Base-by-base conservation (phyloP, 2,888 invertebrate genomes). In the Cacoxenus indagator region DNA sequence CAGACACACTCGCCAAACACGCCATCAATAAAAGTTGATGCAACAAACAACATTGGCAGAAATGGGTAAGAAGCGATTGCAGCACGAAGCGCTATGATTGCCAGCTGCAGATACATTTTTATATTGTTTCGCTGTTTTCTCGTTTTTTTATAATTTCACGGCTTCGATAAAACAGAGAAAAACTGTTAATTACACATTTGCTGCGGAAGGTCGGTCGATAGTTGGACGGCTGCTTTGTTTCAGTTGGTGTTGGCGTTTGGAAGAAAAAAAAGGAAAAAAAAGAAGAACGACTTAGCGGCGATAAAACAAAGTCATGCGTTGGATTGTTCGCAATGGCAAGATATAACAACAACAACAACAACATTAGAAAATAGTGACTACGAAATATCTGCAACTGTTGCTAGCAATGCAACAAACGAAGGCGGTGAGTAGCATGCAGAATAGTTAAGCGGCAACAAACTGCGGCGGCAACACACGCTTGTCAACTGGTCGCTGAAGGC, bases 131-230 rank as follows among this genome's bases (percentile, higher is more conserved):
- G 14, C 19, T 19, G 14, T 55, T 55, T 24, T 11, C 11, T 55
- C 5, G 22, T 24, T 26, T 54, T 2, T 26, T 55, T 14, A 37
- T 61, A 61, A 61, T 61, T 37, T 61, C 37, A 61, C 37, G 59
- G 14, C 26, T 61, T 61, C 59, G 59, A 31, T 61, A 61, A 61
- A 67, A 64, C 68, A 71, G 65, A 70, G 70, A 68, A 72, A n/a
- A 72, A 73, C 76, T 83, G 80, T 74, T 82, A 80, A 80, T 80
- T 80, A 84, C 82, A 83, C 83, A 82, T 83, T 83, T 83, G 81
- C 79, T 61, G 59, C 37, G 37, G 59, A 61, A 37, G 55, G 54
- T 22, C 54, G 54, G 22, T 37, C 37, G 37, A 22, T 54, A 19
- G 55, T 55, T 26, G n/a, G 55, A 26, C 27, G 55, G 8, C 26